Evolutionary conservation across 2,113 vertebrate species (phyloP).

Genomic region (Oryzias curvinotus): DNA sequence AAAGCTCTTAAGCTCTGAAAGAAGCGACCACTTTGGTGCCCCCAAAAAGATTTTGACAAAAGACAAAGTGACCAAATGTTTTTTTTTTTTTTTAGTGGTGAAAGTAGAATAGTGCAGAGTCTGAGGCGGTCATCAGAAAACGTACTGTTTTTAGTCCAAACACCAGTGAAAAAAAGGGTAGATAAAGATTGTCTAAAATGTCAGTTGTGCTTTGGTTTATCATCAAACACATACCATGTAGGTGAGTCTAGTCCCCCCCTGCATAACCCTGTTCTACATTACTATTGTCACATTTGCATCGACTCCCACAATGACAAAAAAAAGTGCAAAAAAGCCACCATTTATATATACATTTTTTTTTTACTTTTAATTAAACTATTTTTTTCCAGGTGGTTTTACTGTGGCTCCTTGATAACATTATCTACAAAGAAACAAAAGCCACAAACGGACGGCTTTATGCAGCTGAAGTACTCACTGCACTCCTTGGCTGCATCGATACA

Average conservation of each 20-base stretch:
- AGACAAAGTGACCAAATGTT: no score
- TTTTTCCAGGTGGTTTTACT: conserved; percentile 21
- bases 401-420: conserved; percentile 53
- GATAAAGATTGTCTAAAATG: conserved; percentile 48
- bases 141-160: conserved; percentile 38
- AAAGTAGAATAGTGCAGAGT: background rate
- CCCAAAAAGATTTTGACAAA: background rate
- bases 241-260: conserved; percentile 12
- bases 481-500: conserved; percentile 88
- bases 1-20: background rate
- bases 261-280: background rate
- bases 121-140: conserved; percentile 2
- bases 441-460: conserved; percentile 22
- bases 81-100: background rate
- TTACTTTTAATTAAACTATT: conserved; percentile 1
- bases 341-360: background rate
- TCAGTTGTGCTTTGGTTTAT: conserved; percentile 58
- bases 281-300: conserved; percentile 12
- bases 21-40: background rate
- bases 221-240: conserved; percentile 53
- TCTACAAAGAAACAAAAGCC: conserved; percentile 29
- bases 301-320: background rate
- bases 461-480: conserved; percentile 83
- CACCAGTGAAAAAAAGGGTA: conserved; percentile 33
- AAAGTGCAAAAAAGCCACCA: background rate